phyloP scores from a whole-genome alignment of 2,888 invertebrate genomes.

The Coelinius sp. region DNA sequence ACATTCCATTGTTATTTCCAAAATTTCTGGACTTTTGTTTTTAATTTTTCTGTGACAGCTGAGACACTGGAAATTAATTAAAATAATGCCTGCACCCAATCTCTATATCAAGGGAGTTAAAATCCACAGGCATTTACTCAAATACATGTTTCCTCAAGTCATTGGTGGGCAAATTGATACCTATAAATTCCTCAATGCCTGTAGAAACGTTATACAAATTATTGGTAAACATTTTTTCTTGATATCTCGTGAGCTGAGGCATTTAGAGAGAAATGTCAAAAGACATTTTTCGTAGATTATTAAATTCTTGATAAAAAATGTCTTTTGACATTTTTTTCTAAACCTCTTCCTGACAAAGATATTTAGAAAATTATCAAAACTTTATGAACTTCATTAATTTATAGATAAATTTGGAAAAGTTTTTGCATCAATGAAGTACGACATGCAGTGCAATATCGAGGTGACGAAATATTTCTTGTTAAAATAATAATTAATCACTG shows the following conservation, averaged over 20 bases:
- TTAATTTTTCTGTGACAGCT: neutral
- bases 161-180: conserved; percentile 75
- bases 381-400: too few relatives aligned
- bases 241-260: neutral
- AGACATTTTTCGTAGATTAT: too few relatives aligned
- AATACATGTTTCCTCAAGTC: conserved; percentile 72
- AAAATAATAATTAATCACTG: neutral
- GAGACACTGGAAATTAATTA: neutral
- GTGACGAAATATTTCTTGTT: conserved; percentile 70
- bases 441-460: conserved; percentile 84
- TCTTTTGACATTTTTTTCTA: too few relatives aligned
- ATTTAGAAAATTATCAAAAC: too few relatives aligned
- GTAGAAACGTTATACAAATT: conserved; percentile 75
- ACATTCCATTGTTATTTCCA: neutral
- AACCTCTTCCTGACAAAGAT: too few relatives aligned
- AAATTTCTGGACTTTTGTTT: conserved; percentile 3
- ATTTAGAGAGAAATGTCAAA: neutral
- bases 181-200: conserved; percentile 75
- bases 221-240: conserved; percentile 73
- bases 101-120: conserved; percentile 47
- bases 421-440: conserved; percentile 81
- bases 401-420: conserved; percentile 82
- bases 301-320: too few relatives aligned
- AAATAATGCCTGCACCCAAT: conserved; percentile 11
- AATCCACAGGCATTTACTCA: conserved; percentile 13